Evolutionary conservation across 2,888 invertebrate species (phyloP).

Genomic region (Amblyjoppa fuscipennis): DNA sequence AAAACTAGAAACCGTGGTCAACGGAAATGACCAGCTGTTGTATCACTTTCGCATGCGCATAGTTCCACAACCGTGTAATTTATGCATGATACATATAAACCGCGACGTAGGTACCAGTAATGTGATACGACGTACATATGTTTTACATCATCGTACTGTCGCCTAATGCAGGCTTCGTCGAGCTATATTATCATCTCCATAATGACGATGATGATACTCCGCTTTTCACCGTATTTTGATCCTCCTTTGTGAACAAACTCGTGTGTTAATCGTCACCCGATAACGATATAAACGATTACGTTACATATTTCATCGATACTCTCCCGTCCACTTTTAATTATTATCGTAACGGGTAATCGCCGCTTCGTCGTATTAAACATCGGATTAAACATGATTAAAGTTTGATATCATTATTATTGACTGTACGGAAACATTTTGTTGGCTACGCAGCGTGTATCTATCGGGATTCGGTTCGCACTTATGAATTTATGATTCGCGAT

Average conservation of each 20-base stretch:
- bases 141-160: background rate
- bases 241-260: background rate
- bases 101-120: background rate
- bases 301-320: background rate
- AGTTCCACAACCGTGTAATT: background rate
- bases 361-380: background rate
- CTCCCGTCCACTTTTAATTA: background rate
- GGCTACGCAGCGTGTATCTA: background rate
- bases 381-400: background rate
- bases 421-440: background rate
- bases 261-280: background rate
- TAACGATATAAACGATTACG: background rate
- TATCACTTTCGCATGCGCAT: background rate
- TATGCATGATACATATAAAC: background rate
- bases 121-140: background rate
- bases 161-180: background rate
- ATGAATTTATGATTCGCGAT: conserved; percentile 57
- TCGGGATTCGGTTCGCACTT: conserved; percentile 52
- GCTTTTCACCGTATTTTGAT: background rate
- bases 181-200: background rate
- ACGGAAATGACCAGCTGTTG: background rate
- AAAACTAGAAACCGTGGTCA: background rate
- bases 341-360: conserved; percentile 1
- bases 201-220: background rate
- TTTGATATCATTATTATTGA: conserved; percentile 11